Percentiles rank a stretch among this genome's conserved stretches.
phyloP scores from a whole-genome alignment of 2,113 vertebrate species.

The Melospiza georgiana region DNA sequence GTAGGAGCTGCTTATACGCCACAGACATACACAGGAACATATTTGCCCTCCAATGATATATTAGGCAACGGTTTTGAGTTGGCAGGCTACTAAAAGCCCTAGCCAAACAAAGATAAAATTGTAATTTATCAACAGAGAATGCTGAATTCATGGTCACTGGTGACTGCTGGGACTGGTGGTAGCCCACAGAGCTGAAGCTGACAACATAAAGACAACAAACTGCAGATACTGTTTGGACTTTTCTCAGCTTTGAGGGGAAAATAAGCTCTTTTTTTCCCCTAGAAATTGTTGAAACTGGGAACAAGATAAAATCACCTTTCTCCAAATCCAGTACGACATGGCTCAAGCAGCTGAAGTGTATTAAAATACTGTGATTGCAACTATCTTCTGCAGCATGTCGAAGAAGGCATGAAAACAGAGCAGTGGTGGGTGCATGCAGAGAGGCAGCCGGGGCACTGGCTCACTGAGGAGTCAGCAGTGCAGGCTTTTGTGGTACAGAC shows the following conservation, averaged over 20 bases:
- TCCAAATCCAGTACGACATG: not conserved
- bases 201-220: not conserved
- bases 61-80: constrained; percentile 53
- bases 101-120: constrained; percentile 55
- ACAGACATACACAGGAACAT: not conserved
- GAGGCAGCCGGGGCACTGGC: not conserved
- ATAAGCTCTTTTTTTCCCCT: not conserved
- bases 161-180: not conserved
- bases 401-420: not conserved
- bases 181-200: not conserved
- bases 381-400: not conserved
- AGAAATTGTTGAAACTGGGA: not conserved
- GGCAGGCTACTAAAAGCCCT: constrained; percentile 45
- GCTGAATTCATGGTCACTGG: constrained; percentile 23
- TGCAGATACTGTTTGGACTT: not conserved
- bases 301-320: not conserved
- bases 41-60: constrained; percentile 36
- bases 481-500: not conserved
- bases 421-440: accelerated
- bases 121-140: constrained; percentile 40
- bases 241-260: not conserved
- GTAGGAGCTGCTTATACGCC: not conserved
- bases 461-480: not conserved
- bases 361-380: not conserved
- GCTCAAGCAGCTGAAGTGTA: not conserved